Evolutionary conservation across 2,797 vertebrate genomes (phyloP).

Genomic region (Enteromius viviparus): DNA sequence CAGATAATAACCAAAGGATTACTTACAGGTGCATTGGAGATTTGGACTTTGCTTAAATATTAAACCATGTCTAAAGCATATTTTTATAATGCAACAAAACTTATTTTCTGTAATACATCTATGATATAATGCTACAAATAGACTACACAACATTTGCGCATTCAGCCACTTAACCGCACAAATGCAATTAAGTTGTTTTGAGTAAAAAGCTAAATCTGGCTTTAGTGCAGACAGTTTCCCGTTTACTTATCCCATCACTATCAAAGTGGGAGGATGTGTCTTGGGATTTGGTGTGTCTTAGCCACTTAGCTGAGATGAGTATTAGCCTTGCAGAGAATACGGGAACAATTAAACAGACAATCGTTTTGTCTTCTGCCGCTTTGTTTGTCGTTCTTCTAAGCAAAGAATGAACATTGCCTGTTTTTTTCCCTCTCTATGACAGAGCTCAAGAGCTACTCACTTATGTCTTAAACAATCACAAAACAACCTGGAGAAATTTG

Average conservation of each 20-base stretch:
- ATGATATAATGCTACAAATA: constrained; percentile 3
- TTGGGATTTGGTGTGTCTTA: constrained; percentile 1
- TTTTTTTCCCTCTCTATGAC: neutral
- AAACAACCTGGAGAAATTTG: neutral
- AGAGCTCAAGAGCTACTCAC: neutral
- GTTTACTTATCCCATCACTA: constrained; percentile 9
- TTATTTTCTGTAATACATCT: neutral
- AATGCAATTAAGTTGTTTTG: constrained; percentile 5
- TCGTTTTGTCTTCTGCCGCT: neutral
- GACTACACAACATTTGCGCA: neutral
- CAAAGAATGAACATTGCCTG: constrained; percentile 4
- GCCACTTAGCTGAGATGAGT: constrained; percentile 4
- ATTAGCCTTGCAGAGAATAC: neutral
- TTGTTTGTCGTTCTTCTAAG: neutral
- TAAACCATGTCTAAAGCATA: neutral
- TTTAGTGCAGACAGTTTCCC: constrained; percentile 2
- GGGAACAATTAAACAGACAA: constrained; percentile 12
- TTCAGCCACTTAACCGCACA: neutral
- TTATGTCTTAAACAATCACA: neutral
- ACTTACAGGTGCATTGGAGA: neutral
- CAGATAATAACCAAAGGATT: too few species aligned
- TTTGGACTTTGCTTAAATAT: neutral
- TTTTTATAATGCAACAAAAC: neutral
- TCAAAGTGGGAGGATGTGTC: constrained; percentile 1
- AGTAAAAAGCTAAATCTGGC: constrained; percentile 18